Percentiles rank a stretch among this genome's conserved stretches.
Evolutionary conservation across 2,888 invertebrate genomes (phyloP).

Genomic region (Mantis religiosa): DNA sequence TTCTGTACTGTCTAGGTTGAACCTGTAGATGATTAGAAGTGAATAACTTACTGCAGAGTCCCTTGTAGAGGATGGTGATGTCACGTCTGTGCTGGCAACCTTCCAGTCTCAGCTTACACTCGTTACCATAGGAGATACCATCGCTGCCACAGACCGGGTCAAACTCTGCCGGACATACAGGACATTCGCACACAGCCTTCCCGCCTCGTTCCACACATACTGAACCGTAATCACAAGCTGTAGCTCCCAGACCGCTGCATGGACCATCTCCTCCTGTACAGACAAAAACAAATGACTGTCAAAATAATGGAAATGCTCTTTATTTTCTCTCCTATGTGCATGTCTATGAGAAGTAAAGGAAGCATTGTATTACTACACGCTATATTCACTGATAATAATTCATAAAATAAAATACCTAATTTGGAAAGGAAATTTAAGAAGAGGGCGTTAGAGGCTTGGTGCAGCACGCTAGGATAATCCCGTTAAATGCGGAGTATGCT

Average conservation of each 20-base stretch:
- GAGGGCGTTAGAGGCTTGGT: too few species aligned
- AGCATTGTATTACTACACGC: too few species aligned
- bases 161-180: slow-evolving; percentile 74
- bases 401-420: too few species aligned
- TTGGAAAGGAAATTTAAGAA: too few species aligned
- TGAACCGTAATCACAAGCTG: slow-evolving; percentile 74
- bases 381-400: too few species aligned
- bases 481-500: too few species aligned
- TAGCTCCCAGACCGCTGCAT: slow-evolving; percentile 52
- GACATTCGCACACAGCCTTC: slow-evolving; percentile 77
- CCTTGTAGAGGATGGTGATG: slow-evolving; percentile 72
- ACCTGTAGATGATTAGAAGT: not conserved
- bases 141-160: slow-evolving; percentile 81
- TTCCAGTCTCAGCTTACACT: slow-evolving; percentile 75
- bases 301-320: too few species aligned
- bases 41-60: slow-evolving; percentile 75
- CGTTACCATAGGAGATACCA: slow-evolving; percentile 78
- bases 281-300: not conserved
- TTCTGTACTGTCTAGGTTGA: not conserved
- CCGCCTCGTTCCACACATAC: slow-evolving; percentile 63
- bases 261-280: slow-evolving; percentile 59
- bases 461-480: too few species aligned
- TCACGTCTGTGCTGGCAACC: slow-evolving; percentile 67
- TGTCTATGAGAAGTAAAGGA: too few species aligned
- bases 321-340: too few species aligned